phyloP scores from a whole-genome alignment of 2,888 invertebrate species.

The Nowickia ferox region DNA sequence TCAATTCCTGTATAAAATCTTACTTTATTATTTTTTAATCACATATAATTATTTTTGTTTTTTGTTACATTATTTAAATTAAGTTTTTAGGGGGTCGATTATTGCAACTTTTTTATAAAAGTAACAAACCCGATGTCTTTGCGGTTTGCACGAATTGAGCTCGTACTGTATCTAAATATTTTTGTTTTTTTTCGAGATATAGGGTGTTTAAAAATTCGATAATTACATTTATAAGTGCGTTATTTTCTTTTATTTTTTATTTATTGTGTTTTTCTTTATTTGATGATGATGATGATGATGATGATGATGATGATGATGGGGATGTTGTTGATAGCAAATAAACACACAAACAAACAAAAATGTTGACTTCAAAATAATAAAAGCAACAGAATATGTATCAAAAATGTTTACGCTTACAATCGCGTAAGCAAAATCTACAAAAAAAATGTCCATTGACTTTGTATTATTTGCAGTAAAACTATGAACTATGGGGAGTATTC shows the following conservation, averaged over 20 bases:
- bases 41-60: too few relatives aligned
- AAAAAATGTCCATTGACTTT: constrained; percentile 51
- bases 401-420: not conserved
- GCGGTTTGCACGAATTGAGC: too few relatives aligned
- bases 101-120: too few relatives aligned
- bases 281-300: not conserved
- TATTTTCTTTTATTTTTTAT: constrained; percentile 31
- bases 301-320: not conserved
- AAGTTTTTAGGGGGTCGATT: too few relatives aligned
- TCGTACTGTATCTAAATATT: too few relatives aligned
- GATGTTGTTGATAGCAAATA: not conserved
- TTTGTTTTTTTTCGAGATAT: too few relatives aligned
- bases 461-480: constrained; percentile 50
- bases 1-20: too few relatives aligned
- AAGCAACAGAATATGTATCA: not conserved
- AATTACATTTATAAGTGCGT: constrained; percentile 46
- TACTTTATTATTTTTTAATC: too few relatives aligned
- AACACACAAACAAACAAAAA: not conserved
- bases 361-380: not conserved
- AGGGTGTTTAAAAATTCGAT: too few relatives aligned
- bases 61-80: too few relatives aligned
- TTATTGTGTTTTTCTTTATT: not conserved
- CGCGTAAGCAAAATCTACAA: not conserved
- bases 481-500: constrained; percentile 68
- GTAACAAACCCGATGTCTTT: too few relatives aligned